Percentiles rank a stretch among this genome's conserved stretches.
Conservation (phyloP, 2,113 vertebrate species). For the Choloepus hoffmanni region DNA sequence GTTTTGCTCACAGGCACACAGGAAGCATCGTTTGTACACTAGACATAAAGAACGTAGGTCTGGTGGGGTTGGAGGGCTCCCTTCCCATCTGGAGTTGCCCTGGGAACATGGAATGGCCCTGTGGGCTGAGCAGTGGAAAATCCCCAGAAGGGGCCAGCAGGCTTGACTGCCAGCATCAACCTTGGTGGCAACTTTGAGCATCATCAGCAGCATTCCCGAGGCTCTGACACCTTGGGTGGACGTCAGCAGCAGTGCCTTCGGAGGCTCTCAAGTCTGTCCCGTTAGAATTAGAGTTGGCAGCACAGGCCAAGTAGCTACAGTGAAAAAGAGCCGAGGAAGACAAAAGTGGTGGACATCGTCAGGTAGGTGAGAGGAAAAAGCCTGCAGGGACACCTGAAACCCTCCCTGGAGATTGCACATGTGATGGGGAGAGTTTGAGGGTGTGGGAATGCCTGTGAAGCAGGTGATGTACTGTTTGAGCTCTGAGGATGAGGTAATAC, state of each 20-base stretch:
- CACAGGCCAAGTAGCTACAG: neutral
- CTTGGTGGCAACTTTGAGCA: no score
- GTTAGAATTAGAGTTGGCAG: neutral
- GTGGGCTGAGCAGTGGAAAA: neutral
- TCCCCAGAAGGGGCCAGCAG: rapidly evolving
- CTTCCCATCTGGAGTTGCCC: neutral
- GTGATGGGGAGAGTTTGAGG: no score
- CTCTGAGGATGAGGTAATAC: neutral
- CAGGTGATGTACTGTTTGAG: neutral
- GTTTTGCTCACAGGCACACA: no score
- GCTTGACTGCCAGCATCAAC: neutral
- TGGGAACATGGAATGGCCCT: neutral
- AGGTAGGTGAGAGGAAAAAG: no score
- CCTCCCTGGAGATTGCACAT: no score
- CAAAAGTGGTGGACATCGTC: rapidly evolving
- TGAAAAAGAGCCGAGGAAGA: no score
- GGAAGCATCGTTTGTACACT: rapidly evolving
- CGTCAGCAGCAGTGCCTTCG: rapidly evolving
- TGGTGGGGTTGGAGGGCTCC: neutral
- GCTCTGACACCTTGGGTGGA: neutral
- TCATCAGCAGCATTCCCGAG: neutral
- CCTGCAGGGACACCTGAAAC: neutral
- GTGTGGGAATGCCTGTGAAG: no score
- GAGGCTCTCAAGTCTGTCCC: neutral
- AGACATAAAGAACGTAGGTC: neutral